These are phyloP conservation scores for Pygoscelis adeliae DNA, from an alignment of 2,113 vertebrate genomes.

Conservation along the genomic window DNA sequence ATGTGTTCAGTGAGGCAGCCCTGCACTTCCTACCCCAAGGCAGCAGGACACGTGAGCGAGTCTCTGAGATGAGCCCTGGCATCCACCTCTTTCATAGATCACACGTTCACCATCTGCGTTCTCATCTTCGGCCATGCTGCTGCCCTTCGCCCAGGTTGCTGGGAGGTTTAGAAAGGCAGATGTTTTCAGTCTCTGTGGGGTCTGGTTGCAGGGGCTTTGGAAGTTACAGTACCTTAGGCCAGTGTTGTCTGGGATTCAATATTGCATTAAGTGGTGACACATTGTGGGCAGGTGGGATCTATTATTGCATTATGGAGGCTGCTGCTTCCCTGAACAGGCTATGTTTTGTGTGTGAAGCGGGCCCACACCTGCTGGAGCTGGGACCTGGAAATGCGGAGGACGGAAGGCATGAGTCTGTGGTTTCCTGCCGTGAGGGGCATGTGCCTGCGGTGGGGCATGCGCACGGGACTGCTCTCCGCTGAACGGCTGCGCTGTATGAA, in stretches of 20 bases:
- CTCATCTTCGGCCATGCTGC: slow-evolving; percentile 43
- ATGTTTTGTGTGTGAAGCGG: slow-evolving; percentile 95
- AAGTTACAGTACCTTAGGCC: slow-evolving; percentile 77
- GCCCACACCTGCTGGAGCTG: slow-evolving; percentile 98
- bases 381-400: slow-evolving; percentile 90
- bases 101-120: not conserved
- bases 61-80: slow-evolving; percentile 14
- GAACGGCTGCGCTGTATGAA: slow-evolving; percentile 99
- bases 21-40: slow-evolving; percentile 19
- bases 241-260: slow-evolving; percentile 64
- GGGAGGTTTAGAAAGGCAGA: slow-evolving; percentile 37
- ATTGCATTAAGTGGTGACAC: slow-evolving; percentile 73
- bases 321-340: slow-evolving; percentile 78
- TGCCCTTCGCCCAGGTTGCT: not conserved
- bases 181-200: slow-evolving; percentile 38
- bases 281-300: slow-evolving; percentile 65
- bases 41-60: not conserved
- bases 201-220: slow-evolving; percentile 43
- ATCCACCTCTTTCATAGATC: not conserved
- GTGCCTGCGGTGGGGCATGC: slow-evolving; percentile 84
- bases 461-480: slow-evolving; percentile 97
- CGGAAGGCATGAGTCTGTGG: slow-evolving; percentile 92
- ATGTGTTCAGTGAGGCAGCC: not conserved
- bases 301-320: slow-evolving; percentile 83
- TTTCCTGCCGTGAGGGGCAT: slow-evolving; percentile 83